These are phyloP conservation scores for Protomyctophum bolini DNA, from an alignment of 2,113 vertebrate species.

Conservation along the genomic window DNA sequence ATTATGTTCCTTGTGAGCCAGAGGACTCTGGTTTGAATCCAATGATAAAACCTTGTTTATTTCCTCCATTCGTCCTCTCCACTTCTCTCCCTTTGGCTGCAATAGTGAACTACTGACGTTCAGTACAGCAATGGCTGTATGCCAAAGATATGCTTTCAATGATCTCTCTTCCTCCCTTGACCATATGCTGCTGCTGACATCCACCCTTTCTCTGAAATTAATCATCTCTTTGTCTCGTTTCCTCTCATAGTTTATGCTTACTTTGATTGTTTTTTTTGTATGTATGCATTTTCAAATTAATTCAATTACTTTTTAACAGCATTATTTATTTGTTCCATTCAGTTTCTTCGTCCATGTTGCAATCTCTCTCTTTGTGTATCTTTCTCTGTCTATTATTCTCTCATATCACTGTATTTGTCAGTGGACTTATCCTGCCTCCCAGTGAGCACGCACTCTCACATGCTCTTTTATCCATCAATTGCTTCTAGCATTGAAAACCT, in stretches of 20 bases:
- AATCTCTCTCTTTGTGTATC: slow-evolving; percentile 22
- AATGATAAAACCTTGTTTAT: not conserved
- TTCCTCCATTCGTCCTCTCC: slow-evolving; percentile 1
- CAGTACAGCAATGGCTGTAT: not conserved
- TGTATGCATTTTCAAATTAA: not conserved
- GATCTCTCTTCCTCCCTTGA: slow-evolving; percentile 38
- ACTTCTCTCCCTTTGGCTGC: not conserved
- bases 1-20: too few species aligned
- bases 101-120: slow-evolving; percentile 8
- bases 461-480: slow-evolving; percentile 58
- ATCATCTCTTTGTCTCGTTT: not conserved
- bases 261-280: not conserved
- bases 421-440: slow-evolving; percentile 29
- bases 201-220: not conserved
- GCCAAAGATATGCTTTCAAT: slow-evolving; percentile 27
- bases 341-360: slow-evolving; percentile 1
- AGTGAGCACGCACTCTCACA: slow-evolving; percentile 55
- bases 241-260: not conserved
- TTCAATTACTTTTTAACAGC: not conserved
- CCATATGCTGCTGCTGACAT: not conserved
- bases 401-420: slow-evolving; percentile 54
- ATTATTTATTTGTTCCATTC: not conserved
- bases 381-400: slow-evolving; percentile 1
- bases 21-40: too few species aligned
- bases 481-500: slow-evolving; percentile 31